Percentiles rank a stretch among this genome's conserved stretches.
phyloP scores from a whole-genome alignment of 2,113 vertebrate genomes.

The Leptocoma aspasia region DNA sequence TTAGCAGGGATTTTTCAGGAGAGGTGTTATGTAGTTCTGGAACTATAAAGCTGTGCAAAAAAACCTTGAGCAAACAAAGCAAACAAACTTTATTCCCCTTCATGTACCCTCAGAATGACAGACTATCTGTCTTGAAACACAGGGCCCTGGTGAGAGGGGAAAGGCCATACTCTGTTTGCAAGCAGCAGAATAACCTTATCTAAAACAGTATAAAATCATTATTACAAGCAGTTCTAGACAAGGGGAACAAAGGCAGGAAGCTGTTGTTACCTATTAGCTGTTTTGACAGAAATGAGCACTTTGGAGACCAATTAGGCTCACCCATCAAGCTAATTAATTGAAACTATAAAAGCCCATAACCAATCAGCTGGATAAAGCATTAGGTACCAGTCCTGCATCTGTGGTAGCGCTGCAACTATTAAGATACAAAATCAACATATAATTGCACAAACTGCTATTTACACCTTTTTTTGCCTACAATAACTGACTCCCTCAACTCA shows the following conservation, averaged over 20 bases:
- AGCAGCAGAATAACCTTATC: neutral
- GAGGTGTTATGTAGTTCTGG: accelerated
- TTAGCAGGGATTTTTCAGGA: neutral
- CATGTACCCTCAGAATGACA: neutral
- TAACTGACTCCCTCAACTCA: neutral
- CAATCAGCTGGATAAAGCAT: neutral
- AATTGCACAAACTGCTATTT: neutral
- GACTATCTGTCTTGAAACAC: neutral
- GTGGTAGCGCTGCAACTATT: neutral
- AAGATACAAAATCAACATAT: neutral
- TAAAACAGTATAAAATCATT: neutral
- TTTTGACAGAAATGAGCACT: neutral
- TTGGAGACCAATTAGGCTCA: neutral
- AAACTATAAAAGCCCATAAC: neutral
- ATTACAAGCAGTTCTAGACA: neutral
- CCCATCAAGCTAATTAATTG: neutral
- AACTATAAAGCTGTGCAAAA: neutral
- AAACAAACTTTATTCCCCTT: neutral
- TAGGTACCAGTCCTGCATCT: neutral
- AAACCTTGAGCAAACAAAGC: neutral
- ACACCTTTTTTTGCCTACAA: neutral
- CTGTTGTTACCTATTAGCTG: neutral
- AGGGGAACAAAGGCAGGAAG: neutral
- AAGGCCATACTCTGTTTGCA: neutral
- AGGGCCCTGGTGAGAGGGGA: neutral